Base-by-base conservation (phyloP, 1,140 invertebrate species). In the Plodia interpunctella region DNA sequence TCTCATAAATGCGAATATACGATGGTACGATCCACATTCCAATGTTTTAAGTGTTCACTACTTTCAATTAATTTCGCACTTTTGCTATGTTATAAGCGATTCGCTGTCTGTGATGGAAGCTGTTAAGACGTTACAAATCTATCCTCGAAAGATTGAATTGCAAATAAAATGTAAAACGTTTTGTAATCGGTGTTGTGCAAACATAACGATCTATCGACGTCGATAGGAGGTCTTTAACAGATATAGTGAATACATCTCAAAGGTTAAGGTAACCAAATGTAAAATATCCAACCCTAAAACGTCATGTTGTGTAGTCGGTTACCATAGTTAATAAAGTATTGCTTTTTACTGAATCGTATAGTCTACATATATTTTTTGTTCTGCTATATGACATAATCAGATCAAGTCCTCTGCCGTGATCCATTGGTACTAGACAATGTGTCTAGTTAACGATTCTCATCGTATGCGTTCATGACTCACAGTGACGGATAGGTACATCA, bases 391-490 rank as follows among this genome's bases (percentile, higher is more conserved):
- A 81, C 76, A 81, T 83, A 87, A 87, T 85, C 76, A 74, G 76
- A 83, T 82, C 76, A 76, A 76, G 70, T 68, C 62, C 51, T 78
- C 30, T 57, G 65, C 65, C 61, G 66, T 79, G 72, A 80, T 79
- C 76, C 74, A 82, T 83, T 85, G 82, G 82, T 80, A 75, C n/a
- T 79, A 79, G 82, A 84, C 76, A 78, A 78, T 79, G 68, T 71
- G 80, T 84, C 81, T 84, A 76, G 75, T 72, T 71, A 74, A 83
- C 68, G 67, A 73, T 78, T 78, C 76, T 70, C 74, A 77, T 62
- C 75, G 72, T 66, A 65, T 64, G 70, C 63, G 65, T 62, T 67
- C 61, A 74, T 87, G 80, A 83, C 73, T 83, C 80, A 86, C 65
- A 66, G 68, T 74, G 74, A 75, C 75, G 70, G 79, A 72, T 25